Evolutionary conservation across 1,140 invertebrate species (phyloP).

Genomic region (Agrypnia vestita): DNA sequence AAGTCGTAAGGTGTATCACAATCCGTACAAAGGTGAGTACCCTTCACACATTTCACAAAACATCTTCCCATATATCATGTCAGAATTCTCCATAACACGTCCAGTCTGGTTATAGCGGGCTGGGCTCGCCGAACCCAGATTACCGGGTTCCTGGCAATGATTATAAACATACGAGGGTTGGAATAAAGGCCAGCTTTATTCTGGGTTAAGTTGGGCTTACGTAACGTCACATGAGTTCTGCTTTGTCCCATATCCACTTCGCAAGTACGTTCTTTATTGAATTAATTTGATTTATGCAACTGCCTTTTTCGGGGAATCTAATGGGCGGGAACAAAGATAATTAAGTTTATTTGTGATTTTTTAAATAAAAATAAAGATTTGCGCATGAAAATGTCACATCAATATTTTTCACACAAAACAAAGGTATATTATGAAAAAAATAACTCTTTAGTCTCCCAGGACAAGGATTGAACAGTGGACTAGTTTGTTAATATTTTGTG

Average conservation of each 20-base stretch:
- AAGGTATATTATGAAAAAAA: too few relatives aligned
- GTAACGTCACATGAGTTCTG: constrained; percentile 29
- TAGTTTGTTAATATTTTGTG: too few relatives aligned
- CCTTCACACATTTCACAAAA: constrained; percentile 28
- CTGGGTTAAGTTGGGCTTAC: constrained; percentile 38
- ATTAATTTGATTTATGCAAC: neutral
- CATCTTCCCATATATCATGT: constrained; percentile 3
- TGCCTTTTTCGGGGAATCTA: too few relatives aligned
- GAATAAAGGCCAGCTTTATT: constrained; percentile 18
- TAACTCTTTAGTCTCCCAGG: too few relatives aligned
- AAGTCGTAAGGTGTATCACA: neutral
- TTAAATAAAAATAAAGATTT: too few relatives aligned
- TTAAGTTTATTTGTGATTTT: too few relatives aligned
- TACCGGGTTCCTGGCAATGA: constrained; percentile 31
- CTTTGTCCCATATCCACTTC: constrained; percentile 26
- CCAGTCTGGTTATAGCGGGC: neutral
- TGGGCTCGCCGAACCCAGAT: constrained; percentile 3
- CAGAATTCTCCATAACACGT: constrained; percentile 3
- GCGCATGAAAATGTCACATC: too few relatives aligned
- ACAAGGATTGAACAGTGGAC: too few relatives aligned
- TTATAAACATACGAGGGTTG: constrained; percentile 37
- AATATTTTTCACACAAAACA: too few relatives aligned
- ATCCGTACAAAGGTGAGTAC: constrained; percentile 17
- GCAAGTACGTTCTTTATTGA: constrained; percentile 27
- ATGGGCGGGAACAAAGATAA: too few relatives aligned